Base-by-base conservation (phyloP, 2,113 vertebrate genomes). In the Petromus typicus region DNA sequence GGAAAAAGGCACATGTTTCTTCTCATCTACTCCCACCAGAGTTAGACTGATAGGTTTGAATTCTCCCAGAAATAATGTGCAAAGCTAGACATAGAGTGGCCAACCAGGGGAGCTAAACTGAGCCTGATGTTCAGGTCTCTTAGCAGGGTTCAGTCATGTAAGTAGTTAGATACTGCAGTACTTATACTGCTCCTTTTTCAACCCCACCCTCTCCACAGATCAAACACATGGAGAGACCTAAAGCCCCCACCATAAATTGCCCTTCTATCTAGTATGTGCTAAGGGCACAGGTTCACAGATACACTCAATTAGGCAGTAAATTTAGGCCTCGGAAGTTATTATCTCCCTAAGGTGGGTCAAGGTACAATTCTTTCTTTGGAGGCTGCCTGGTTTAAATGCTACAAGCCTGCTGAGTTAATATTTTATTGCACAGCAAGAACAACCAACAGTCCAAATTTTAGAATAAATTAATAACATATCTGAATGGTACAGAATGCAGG, bases 381-480 rank as follows among this genome's bases (percentile, higher is more conserved):
- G 90, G 79, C 7, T 54, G 32, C 5, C 61, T 14, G 7, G 2
- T 57, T 88, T 37, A 17, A 81, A 81, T 2, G 76, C 43, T 14
- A 17, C 32, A 80, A 79, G 25, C 0, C 66, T 80, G 87, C 63
- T 64, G 43, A 48, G 7, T 80, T 56, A 81, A 86, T 23, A 63
- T 0, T 69, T 92, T 37, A 85, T 30, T 93, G 45, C 32, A 90
- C 32, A 45, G 37, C 16, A 67, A 43, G 27, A 5, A 87, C 94
- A 92, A 43, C 13, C 7, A 92, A 87, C 75, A 84, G 76, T 75
- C 4, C 43, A 1, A 83, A 51, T 54, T 93, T 90, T 82, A 18
- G 59, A 69, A 96, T 61, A 93, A 90, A 87, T 92, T 81, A 89
- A 63, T 88, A 85, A 7, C 18, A 37, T 22, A 69, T 85, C 93